Conservation (phyloP, 2,888 invertebrate genomes). For the Nomada fucata region DNA sequence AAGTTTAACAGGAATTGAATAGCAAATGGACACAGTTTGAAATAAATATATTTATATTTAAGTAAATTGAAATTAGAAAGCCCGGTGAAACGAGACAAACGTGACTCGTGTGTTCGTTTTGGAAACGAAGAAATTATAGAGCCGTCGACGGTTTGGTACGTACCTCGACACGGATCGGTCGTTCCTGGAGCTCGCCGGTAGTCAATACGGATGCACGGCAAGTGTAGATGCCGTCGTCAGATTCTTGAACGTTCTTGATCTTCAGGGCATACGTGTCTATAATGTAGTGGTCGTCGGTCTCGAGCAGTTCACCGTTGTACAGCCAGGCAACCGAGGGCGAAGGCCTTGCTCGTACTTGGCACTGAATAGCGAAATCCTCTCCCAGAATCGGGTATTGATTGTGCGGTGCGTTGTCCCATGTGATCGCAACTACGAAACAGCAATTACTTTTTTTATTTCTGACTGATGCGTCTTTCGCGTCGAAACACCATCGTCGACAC, state of each 20-base stretch:
- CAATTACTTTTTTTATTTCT: slow-evolving; percentile 67
- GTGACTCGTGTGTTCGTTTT: neutral
- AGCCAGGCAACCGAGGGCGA: slow-evolving; percentile 94
- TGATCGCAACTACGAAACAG: slow-evolving; percentile 89
- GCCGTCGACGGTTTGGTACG: neutral
- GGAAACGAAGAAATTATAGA: neutral
- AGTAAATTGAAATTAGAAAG: too few species aligned
- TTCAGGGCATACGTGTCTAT: slow-evolving; percentile 90
- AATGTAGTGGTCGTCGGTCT: slow-evolving; percentile 89
- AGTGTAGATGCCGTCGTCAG: slow-evolving; percentile 94
- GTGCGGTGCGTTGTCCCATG: slow-evolving; percentile 93
- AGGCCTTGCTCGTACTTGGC: slow-evolving; percentile 94
- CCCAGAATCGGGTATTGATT: slow-evolving; percentile 93
- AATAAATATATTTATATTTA: too few species aligned
- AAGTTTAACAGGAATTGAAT: too few species aligned
- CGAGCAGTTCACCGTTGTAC: slow-evolving; percentile 90
- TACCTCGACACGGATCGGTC: slow-evolving; percentile 92
- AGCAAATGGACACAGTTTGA: too few species aligned
- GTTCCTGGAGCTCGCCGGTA: slow-evolving; percentile 91
- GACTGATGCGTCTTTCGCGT: neutral
- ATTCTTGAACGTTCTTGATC: slow-evolving; percentile 91
- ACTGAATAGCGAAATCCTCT: slow-evolving; percentile 91
- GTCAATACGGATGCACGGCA: slow-evolving; percentile 94
- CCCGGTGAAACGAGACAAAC: too few species aligned
- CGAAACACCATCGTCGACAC: neutral